A percentile compares a stretch with the other conserved stretches of the same genome.
Conservation (phyloP, 37 sponge, comb jelly and placozoan genomes). For the Mnemiopsis leidyi region DNA sequence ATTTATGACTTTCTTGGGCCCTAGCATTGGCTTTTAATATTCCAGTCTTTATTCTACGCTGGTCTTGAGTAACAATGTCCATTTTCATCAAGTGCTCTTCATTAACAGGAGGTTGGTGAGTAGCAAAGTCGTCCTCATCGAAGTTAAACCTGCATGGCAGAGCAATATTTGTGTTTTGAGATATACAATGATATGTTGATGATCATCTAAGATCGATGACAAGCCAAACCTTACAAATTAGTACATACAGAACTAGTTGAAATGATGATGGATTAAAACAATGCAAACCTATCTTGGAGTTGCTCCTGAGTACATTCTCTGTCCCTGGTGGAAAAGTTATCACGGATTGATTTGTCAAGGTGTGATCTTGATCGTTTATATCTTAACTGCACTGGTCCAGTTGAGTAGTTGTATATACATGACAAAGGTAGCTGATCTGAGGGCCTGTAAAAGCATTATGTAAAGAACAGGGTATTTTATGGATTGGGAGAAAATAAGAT, state of each 20-base stretch:
- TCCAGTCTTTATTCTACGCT: slow-evolving; percentile 37
- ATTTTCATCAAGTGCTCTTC: slow-evolving; percentile 63
- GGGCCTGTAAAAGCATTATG: background rate
- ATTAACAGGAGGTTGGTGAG: background rate
- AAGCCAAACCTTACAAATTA: too few species aligned
- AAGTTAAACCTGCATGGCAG: slow-evolving; percentile 56
- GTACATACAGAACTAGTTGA: background rate
- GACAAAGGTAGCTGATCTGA: slow-evolving; percentile 33
- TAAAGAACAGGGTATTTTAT: too few species aligned
- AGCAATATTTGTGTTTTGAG: background rate
- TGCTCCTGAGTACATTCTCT: slow-evolving; percentile 50
- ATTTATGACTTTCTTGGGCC: slow-evolving; percentile 62
- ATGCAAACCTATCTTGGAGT: slow-evolving; percentile 18
- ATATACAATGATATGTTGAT: background rate
- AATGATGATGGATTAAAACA: background rate
- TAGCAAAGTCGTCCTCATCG: slow-evolving; percentile 63
- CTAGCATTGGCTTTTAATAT: slow-evolving; percentile 54
- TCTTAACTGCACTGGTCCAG: slow-evolving; percentile 1
- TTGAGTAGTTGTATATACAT: slow-evolving; percentile 43
- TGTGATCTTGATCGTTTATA: slow-evolving; percentile 37
- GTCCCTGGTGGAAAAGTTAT: slow-evolving; percentile 18
- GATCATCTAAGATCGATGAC: background rate
- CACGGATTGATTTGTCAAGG: background rate
- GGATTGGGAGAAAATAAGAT: too few species aligned
- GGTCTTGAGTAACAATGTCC: slow-evolving; percentile 37